Percentiles rank a stretch among this genome's conserved stretches.
Evolutionary conservation across 1,140 invertebrate species (phyloP).

Genomic region (Mactra quadrangularis): DNA sequence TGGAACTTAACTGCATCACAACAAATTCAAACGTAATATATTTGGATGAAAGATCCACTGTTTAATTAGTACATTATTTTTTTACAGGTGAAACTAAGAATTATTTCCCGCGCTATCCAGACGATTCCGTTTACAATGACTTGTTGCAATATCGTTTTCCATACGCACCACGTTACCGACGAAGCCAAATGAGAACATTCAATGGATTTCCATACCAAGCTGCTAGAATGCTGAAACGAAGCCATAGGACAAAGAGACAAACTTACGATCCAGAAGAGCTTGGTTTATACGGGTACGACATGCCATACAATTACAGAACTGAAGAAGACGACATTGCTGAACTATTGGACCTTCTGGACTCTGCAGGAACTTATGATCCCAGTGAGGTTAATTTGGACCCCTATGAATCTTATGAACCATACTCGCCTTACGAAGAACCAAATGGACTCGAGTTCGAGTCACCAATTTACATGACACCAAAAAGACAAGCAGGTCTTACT

Average conservation of each 20-base stretch:
- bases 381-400: neutral
- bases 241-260: constrained; percentile 46
- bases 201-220: neutral
- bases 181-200: constrained; percentile 10
- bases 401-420: constrained; percentile 35
- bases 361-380: neutral
- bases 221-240: constrained; percentile 16
- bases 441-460: neutral
- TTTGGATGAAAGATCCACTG: too few species aligned
- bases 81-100: too few species aligned
- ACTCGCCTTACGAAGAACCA: constrained; percentile 10
- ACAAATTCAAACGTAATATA: too few species aligned
- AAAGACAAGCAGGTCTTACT: constrained; percentile 40
- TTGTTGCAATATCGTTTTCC: neutral
- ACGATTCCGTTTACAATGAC: too few species aligned
- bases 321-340: constrained; percentile 35
- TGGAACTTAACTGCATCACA: too few species aligned
- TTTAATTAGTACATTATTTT: too few species aligned
- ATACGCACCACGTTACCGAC: constrained; percentile 2
- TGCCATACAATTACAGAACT: constrained; percentile 24
- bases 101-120: too few species aligned
- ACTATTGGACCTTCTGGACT: constrained; percentile 30
- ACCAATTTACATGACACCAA: constrained; percentile 8
- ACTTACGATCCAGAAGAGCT: constrained; percentile 8
- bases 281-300: neutral